phyloP scores from a whole-genome alignment of 2,797 vertebrate species.

The Mormyrus proboscirostris region DNA sequence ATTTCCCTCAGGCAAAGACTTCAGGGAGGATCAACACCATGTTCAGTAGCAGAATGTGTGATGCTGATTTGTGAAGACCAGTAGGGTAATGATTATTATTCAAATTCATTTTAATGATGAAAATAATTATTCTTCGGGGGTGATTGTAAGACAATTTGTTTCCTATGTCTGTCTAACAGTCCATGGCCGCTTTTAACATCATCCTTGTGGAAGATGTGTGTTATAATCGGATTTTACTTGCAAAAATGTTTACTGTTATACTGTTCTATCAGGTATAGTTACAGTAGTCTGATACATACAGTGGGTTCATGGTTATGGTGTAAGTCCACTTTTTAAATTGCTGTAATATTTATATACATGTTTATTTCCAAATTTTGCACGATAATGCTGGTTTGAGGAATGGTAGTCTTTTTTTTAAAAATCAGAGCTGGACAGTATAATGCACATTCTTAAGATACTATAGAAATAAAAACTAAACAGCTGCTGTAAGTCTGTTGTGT shows the following conservation, averaged over 20 bases:
- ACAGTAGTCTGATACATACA: not conserved
- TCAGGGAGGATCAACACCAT: constrained; percentile 40
- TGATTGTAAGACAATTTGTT: not conserved
- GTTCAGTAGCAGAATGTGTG: constrained; percentile 49
- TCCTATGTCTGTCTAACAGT: not conserved
- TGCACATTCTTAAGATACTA: not conserved
- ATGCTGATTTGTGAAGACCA: constrained; percentile 46
- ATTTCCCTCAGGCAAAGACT: constrained; percentile 61
- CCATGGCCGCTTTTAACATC: not conserved
- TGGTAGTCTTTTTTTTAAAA: not conserved
- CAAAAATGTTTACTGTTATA: not conserved
- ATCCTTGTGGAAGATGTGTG: not conserved
- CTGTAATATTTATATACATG: not conserved
- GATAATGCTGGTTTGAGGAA: not conserved
- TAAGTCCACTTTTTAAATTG: not conserved
- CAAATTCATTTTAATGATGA: not conserved
- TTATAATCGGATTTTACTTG: not conserved
- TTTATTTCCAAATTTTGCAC: not conserved
- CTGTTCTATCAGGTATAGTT: not conserved
- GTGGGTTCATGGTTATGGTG: not conserved
- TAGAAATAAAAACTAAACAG: not conserved
- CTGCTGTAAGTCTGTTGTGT: not conserved
- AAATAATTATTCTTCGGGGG: not conserved
- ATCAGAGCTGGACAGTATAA: not conserved
- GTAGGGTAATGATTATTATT: not conserved